These are phyloP conservation scores for Argentina silus DNA, from an alignment of 2,797 vertebrate species.

Conservation along the genomic window DNA sequence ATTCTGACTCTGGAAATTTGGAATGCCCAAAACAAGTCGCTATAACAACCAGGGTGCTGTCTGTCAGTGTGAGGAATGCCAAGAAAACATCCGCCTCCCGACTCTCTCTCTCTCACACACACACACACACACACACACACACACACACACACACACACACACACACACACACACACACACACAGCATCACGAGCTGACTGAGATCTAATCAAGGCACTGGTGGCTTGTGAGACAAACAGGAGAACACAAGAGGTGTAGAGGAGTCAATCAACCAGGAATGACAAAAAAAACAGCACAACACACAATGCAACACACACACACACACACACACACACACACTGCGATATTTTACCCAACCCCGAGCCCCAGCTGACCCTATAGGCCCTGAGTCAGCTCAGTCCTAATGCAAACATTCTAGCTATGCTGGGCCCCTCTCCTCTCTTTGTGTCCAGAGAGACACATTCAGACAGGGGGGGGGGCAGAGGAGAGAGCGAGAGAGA, in stretches of 20 bases:
- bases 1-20: not conserved
- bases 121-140: not conserved
- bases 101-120: too few species aligned
- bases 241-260: not conserved
- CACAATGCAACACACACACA: not conserved
- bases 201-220: not conserved
- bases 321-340: conserved; percentile 2
- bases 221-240: not conserved
- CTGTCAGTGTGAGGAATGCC: not conserved
- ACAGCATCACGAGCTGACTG: not conserved
- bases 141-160: conserved; percentile 1
- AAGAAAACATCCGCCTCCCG: too few species aligned
- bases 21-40: not conserved
- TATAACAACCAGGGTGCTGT: not conserved
- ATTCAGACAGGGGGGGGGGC: too few species aligned
- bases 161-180: conserved; percentile 1
- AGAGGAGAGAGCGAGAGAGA: not conserved
- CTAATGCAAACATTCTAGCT: too few species aligned
- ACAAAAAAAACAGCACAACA: too few species aligned
- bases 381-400: too few species aligned
- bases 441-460: too few species aligned
- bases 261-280: not conserved
- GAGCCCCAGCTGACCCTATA: too few species aligned
- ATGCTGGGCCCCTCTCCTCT: too few species aligned
- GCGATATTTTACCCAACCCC: too few species aligned